Conservation (phyloP, 2,888 invertebrate species). For the Griposia aprilina region DNA sequence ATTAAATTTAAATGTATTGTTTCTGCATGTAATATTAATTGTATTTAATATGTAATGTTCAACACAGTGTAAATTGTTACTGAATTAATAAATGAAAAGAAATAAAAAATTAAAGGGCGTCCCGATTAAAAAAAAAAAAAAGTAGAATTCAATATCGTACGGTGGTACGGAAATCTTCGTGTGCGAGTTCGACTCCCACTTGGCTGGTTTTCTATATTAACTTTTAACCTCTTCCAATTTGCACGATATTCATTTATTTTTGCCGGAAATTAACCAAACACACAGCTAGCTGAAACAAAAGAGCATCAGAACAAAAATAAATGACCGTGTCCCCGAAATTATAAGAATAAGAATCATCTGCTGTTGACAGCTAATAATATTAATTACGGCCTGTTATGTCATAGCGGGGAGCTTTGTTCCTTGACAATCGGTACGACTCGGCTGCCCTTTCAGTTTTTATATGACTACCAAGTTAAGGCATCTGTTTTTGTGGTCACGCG, state of each 20-base stretch:
- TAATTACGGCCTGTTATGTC: slow-evolving; percentile 75
- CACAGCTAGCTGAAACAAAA: slow-evolving; percentile 48
- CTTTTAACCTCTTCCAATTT: neutral
- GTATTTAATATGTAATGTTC: too few species aligned
- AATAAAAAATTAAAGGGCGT: too few species aligned
- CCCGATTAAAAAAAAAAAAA: too few species aligned
- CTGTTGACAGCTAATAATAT: slow-evolving; percentile 70
- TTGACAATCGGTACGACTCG: slow-evolving; percentile 79
- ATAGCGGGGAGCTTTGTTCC: slow-evolving; percentile 78
- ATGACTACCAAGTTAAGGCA: slow-evolving; percentile 75
- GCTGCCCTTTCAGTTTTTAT: slow-evolving; percentile 82
- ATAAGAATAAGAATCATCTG: slow-evolving; percentile 66
- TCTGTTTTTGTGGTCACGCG: slow-evolving; percentile 85
- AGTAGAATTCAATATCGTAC: too few species aligned
- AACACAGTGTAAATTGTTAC: too few species aligned
- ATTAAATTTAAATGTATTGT: too few species aligned
- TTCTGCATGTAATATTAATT: too few species aligned
- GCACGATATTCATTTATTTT: neutral
- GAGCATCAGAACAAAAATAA: slow-evolving; percentile 43
- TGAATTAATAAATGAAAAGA: too few species aligned
- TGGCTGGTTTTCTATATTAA: neutral
- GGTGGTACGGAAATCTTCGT: too few species aligned
- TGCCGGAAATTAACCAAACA: neutral
- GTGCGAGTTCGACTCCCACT: too few species aligned
- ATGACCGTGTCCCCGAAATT: slow-evolving; percentile 50